Evolutionary conservation across 2,888 invertebrate genomes (phyloP).

Genomic region (Tridacna gigas): DNA sequence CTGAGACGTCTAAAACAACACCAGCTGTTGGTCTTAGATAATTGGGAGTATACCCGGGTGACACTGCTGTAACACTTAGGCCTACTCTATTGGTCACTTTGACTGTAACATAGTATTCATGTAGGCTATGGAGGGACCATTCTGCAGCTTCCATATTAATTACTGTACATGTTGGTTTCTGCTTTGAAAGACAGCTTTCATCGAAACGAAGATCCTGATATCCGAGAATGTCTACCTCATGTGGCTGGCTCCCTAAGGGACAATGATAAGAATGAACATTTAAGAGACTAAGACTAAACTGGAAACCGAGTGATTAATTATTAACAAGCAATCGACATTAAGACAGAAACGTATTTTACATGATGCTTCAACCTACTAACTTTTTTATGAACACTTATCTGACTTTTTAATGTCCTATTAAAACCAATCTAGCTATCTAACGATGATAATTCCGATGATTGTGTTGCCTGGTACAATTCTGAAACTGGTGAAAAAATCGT

Average conservation of each 20-base stretch:
- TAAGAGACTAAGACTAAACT: too few species aligned
- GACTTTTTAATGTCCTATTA: too few species aligned
- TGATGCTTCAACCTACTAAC: too few species aligned
- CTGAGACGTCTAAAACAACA: slow-evolving; percentile 25
- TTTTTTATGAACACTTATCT: too few species aligned
- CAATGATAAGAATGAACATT: too few species aligned
- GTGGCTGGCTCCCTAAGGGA: not conserved
- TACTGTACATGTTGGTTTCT: not conserved
- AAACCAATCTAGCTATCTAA: too few species aligned
- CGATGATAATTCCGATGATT: too few species aligned
- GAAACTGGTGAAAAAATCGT: too few species aligned
- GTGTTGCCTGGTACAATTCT: too few species aligned
- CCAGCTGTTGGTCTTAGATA: slow-evolving; percentile 9
- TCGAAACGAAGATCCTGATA: not conserved
- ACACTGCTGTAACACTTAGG: slow-evolving; percentile 9
- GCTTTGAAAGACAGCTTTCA: not conserved
- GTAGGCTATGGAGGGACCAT: slow-evolving; percentile 29
- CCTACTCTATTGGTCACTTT: slow-evolving; percentile 28
- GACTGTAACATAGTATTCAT: slow-evolving; percentile 22
- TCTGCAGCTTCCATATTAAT: not conserved
- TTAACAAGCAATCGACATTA: too few species aligned
- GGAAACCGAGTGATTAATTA: too few species aligned
- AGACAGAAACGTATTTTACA: too few species aligned
- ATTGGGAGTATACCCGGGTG: slow-evolving; percentile 19
- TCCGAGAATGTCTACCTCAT: not conserved